Evolutionary conservation across 2,113 vertebrate species (phyloP).

Genomic region (Bothrops jararaca): DNA sequence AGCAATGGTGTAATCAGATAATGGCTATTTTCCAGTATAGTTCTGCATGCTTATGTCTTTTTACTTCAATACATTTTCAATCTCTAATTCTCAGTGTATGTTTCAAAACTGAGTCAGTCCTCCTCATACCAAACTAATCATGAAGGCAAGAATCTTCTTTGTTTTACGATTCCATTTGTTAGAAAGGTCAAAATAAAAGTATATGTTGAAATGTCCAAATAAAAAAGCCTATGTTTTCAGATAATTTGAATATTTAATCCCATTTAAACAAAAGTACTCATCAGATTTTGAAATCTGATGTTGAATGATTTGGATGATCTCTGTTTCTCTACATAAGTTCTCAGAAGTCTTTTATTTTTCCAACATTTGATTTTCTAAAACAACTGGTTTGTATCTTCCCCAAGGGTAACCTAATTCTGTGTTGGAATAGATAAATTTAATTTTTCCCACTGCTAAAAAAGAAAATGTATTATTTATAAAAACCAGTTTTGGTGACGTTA

Average conservation of each 20-base stretch:
- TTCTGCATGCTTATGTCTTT: neutral
- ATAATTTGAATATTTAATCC: neutral
- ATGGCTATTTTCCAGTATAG: neutral
- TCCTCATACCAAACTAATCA: neutral
- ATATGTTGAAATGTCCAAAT: neutral
- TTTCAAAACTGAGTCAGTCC: neutral
- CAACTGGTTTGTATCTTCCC: neutral
- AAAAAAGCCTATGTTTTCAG: neutral
- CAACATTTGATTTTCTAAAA: neutral
- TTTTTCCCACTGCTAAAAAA: neutral
- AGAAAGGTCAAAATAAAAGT: neutral
- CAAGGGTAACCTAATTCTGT: neutral
- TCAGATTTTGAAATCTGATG: neutral
- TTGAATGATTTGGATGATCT: neutral
- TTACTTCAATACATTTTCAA: neutral
- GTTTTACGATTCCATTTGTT: neutral
- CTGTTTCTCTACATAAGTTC: neutral
- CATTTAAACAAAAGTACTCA: neutral
- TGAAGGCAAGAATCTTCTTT: neutral
- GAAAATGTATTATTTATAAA: constrained; percentile 11
- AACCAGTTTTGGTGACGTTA: neutral
- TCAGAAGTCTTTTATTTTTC: neutral
- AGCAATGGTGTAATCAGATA: neutral
- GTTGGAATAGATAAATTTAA: neutral
- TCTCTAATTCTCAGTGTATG: neutral